Evolutionary conservation across 2,797 vertebrate species (phyloP), one percentile per base, ranked within the genome.

Genomic region (Anolis apletophallus): DNA sequence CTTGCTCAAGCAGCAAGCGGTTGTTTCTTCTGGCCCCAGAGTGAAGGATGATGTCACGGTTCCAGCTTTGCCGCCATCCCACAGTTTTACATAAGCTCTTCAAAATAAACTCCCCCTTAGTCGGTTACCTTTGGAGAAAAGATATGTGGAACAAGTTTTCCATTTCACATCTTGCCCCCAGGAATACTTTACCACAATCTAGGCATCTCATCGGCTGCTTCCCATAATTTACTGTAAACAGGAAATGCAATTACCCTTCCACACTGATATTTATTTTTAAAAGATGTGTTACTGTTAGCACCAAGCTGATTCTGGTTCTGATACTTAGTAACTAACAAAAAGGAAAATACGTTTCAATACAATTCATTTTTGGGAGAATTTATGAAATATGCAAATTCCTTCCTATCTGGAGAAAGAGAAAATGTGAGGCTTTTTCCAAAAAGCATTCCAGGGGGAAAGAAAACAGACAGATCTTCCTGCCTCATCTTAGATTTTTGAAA

Each of bases 1-100:
- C 91, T 84, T 84, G 2, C 76, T 80, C 50, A 10, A 77, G 64
- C 55, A 8, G 77, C 68, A 21, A 86, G 64, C 61, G 10, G 16
- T 93, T 93, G 85, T 83, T 78, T 87, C 92, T 86, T 87, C 92
- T 95, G 95, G 94, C 95, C 90, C 61, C 78, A 12, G 76, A 36
- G 23, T 40, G 8, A 12, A 12, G 90, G 93, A 94, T 96, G 96
- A 97, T 93, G 94, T 96, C 96, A 94, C 91, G 36, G 84, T 89
- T 80, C 1, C 61, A 89, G 77, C 0, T 12, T 87, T 8, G 85
- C 64, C 89, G 90, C 86, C 87, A 23, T 84, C 89, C 85, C 54
- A 11, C 79, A 61, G 74, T 1, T 50, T 59, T 16, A 80, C 82
- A 84, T 32, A 81, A 85, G 73, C 36, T 81, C 85, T 88, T 59